Evolutionary conservation across 2,113 vertebrate genomes (phyloP).

Genomic region (Sinocyclocheilus maitianheensis): DNA sequence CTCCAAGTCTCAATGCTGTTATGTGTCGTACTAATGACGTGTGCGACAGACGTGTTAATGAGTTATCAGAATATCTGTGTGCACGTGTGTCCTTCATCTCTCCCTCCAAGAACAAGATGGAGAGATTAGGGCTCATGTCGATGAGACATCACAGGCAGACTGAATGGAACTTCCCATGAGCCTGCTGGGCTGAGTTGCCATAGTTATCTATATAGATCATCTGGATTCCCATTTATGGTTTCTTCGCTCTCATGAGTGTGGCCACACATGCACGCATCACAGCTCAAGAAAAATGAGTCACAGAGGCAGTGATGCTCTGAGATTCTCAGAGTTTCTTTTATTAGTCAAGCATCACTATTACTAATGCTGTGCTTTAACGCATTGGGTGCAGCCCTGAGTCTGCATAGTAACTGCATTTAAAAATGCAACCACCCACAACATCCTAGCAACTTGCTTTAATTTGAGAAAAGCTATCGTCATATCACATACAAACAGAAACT

Average conservation of each 20-base stretch:
- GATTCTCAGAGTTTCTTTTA: constrained; percentile 1
- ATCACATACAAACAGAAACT: too few species aligned
- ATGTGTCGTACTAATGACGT: background rate
- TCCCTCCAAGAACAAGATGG: constrained; percentile 44
- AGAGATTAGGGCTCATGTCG: constrained; percentile 50
- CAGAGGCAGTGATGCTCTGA: background rate
- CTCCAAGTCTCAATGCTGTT: background rate
- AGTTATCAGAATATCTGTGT: background rate
- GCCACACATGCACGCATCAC: background rate
- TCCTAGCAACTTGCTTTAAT: too few species aligned
- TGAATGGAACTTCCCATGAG: constrained; percentile 46
- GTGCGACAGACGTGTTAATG: background rate
- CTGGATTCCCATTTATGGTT: constrained; percentile 43
- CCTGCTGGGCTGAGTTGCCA: constrained; percentile 52
- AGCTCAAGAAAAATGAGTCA: constrained; percentile 31
- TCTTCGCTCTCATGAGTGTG: constrained; percentile 35
- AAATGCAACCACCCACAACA: too few species aligned
- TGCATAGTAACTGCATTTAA: background rate
- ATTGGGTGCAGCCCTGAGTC: background rate
- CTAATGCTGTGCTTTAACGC: background rate
- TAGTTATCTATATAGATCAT: constrained; percentile 44
- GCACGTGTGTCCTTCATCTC: constrained; percentile 52
- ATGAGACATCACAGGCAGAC: constrained; percentile 54
- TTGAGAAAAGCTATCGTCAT: too few species aligned
- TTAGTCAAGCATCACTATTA: background rate